A percentile compares a stretch with the other conserved stretches of the same genome.
These are phyloP conservation scores for Cantharis lateralis DNA, from an alignment of 2,888 invertebrate species.

Conservation along the genomic window DNA sequence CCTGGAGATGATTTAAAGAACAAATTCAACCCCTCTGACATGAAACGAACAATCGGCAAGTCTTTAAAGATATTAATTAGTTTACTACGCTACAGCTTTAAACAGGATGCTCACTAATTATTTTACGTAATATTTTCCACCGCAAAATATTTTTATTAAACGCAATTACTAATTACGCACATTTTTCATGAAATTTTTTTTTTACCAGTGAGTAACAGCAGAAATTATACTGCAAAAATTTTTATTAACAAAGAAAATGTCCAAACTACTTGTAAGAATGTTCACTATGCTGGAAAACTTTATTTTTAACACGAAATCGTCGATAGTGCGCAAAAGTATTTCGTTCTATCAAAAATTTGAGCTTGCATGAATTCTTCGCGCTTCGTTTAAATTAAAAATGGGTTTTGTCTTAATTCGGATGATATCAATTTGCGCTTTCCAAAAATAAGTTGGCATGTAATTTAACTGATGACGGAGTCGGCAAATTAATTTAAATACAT, in stretches of 20 bases:
- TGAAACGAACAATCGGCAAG: neutral
- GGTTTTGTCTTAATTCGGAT: neutral
- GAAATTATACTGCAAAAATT: neutral
- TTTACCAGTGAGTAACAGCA: neutral
- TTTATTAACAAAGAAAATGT: neutral
- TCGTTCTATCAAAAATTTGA: too few species aligned
- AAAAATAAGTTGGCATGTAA: neutral
- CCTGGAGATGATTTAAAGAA: neutral
- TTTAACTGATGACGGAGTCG: neutral
- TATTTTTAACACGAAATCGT: neutral
- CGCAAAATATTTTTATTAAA: neutral
- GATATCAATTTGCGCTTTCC: neutral
- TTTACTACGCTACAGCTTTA: neutral
- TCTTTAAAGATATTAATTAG: neutral
- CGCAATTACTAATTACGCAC: neutral
- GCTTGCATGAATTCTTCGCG: neutral
- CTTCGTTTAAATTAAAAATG: neutral
- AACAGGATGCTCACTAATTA: neutral
- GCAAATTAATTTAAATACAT: neutral
- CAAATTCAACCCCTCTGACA: neutral
- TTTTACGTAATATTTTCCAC: neutral
- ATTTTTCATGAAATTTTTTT: neutral
- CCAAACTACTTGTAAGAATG: neutral
- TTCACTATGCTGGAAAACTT: neutral
- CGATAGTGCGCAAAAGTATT: neutral